Conservation (phyloP, 2,797 vertebrate species). For the Glyptemys insculpta region DNA sequence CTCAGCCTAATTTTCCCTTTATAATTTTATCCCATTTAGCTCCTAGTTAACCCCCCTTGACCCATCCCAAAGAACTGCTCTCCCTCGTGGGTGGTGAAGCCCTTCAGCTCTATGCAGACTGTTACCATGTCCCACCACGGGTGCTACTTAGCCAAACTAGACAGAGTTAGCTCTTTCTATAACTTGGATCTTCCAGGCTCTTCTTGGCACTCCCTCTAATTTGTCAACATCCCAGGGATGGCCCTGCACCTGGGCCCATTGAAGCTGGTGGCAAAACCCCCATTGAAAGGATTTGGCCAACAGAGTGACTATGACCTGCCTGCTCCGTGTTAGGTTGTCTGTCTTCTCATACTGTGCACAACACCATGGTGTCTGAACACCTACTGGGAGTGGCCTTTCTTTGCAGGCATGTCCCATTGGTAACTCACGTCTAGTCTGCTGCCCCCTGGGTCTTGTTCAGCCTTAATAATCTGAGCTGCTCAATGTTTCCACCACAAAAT, state of each 20-base stretch:
- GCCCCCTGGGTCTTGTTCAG: rapidly evolving
- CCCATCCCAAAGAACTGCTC: neutral
- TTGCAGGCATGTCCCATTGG: neutral
- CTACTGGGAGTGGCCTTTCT: neutral
- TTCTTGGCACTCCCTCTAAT: rapidly evolving
- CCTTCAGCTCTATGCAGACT: neutral
- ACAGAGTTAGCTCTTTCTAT: neutral
- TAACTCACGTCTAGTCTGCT: neutral
- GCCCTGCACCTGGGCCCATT: neutral
- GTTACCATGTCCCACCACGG: neutral
- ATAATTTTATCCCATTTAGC: rapidly evolving
- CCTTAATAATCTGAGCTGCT: rapidly evolving
- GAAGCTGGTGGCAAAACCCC: neutral
- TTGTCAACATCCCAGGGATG: neutral
- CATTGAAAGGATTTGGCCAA: neutral
- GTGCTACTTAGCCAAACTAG: neutral
- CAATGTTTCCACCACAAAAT: neutral
- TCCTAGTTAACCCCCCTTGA: rapidly evolving
- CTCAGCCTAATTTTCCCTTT: neutral
- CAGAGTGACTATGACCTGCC: neutral
- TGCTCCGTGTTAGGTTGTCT: neutral
- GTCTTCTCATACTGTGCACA: too few species aligned
- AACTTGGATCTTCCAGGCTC: neutral
- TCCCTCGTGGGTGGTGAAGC: neutral
- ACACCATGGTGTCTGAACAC: neutral